phyloP scores from a whole-genome alignment of 2,797 vertebrate genomes.

The Huso huso region DNA sequence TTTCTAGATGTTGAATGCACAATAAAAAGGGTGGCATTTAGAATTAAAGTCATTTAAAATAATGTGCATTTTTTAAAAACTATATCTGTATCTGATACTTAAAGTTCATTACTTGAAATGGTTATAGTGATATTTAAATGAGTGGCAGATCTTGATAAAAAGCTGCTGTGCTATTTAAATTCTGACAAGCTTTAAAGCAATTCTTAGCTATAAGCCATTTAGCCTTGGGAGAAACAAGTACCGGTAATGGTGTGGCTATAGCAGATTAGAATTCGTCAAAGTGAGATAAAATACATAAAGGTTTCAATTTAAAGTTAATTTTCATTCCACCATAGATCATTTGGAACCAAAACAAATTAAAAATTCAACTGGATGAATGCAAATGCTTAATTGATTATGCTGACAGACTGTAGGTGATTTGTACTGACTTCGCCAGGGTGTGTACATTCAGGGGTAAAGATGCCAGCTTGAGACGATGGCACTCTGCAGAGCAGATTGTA shows the following conservation, averaged over 20 bases:
- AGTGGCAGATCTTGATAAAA: not conserved
- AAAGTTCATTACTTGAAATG: not conserved
- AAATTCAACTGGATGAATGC: conserved; percentile 4
- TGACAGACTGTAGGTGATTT: conserved; percentile 28
- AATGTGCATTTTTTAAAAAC: not conserved
- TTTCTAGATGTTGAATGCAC: conserved; percentile 39
- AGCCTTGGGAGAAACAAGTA: no score
- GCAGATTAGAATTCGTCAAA: not conserved
- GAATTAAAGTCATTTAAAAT: conserved; percentile 32
- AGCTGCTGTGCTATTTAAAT: not conserved
- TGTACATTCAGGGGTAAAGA: conserved; percentile 31
- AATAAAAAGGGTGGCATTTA: conserved; percentile 27
- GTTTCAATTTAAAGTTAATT: not conserved
- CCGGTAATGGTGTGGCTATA: conserved; percentile 18
- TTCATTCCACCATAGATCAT: not conserved
- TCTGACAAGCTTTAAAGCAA: conserved; percentile 7
- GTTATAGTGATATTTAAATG: not conserved
- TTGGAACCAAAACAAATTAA: not conserved
- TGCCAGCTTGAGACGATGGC: conserved; percentile 58
- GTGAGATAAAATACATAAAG: no score
- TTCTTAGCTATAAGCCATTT: no score
- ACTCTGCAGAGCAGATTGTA: conserved; percentile 81
- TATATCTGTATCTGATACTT: not conserved
- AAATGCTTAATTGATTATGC: conserved; percentile 42
- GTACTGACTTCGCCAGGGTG: conserved; percentile 33